These are phyloP conservation scores for Drosophila melanosoma DNA, from an alignment of 2,888 invertebrate genomes.

Conservation along the genomic window DNA sequence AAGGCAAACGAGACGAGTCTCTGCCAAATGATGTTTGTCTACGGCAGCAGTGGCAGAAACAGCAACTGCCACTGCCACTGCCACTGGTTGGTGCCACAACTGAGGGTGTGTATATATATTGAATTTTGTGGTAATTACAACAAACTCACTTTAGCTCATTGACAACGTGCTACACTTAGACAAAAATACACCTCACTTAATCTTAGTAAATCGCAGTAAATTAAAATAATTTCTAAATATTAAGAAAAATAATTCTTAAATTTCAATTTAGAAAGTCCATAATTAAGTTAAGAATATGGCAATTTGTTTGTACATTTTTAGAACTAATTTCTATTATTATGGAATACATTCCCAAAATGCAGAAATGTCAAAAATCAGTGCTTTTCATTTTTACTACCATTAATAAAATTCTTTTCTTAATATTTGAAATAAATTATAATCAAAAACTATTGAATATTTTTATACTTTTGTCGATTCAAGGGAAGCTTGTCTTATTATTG, in stretches of 20 bases:
- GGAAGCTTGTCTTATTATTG: no score
- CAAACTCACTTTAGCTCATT: conserved; percentile 75
- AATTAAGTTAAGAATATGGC: not conserved
- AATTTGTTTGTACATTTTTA: not conserved
- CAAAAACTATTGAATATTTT: no score
- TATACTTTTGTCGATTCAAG: no score
- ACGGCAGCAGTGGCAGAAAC: conserved; percentile 34
- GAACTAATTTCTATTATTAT: not conserved
- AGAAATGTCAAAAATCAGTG: no score
- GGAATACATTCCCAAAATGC: not conserved
- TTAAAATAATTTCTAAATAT: not conserved
- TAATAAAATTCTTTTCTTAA: no score
- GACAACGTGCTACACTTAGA: conserved; percentile 31
- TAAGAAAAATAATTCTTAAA: not conserved
- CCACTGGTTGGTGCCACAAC: conserved; percentile 16
- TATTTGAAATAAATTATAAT: no score
- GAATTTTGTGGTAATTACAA: conserved; percentile 80
- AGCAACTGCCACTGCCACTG: conserved; percentile 15
- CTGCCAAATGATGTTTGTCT: conserved; percentile 78
- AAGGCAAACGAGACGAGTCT: conserved; percentile 63
- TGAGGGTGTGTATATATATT: conserved; percentile 63
- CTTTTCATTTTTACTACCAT: no score
- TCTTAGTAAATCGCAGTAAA: not conserved
- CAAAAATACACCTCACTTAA: not conserved
- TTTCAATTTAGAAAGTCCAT: not conserved